phyloP scores from a whole-genome alignment of 2,797 vertebrate species.

The Menidia menidia region DNA sequence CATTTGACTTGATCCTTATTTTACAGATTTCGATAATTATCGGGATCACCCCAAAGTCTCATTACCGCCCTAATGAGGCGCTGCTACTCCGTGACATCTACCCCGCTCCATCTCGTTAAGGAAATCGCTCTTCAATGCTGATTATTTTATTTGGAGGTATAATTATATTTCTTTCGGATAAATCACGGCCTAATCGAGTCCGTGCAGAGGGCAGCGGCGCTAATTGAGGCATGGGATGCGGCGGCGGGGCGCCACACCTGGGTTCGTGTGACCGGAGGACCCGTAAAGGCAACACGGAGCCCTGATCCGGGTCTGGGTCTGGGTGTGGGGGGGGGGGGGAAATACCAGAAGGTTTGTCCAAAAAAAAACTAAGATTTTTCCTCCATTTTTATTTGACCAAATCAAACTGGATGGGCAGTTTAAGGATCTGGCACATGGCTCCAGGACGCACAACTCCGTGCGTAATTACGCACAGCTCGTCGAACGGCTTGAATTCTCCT shows the following conservation, averaged over 20 bases:
- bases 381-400: no score
- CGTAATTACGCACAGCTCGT: neutral
- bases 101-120: conserved; percentile 97
- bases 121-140: conserved; percentile 99
- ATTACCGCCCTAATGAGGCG: conserved; percentile 97
- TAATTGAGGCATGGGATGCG: conserved; percentile 94
- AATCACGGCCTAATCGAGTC: conserved; percentile 99
- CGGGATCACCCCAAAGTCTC: conserved; percentile 90
- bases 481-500: neutral
- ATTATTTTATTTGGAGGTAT: conserved; percentile 99
- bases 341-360: no score
- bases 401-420: no score
- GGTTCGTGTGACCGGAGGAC: conserved; percentile 71
- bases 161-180: conserved; percentile 99
- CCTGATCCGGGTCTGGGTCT: neutral
- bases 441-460: no score
- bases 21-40: conserved; percentile 85
- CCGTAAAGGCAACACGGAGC: conserved; percentile 10
- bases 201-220: conserved; percentile 92
- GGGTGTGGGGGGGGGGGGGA: no score
- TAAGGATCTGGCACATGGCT: no score
- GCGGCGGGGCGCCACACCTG: conserved; percentile 81
- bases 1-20: conserved; percentile 85
- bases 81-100: conserved; percentile 96
- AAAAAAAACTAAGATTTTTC: no score